Conservation (phyloP, 2,113 vertebrate genomes). For the Tragelaphus scriptus region DNA sequence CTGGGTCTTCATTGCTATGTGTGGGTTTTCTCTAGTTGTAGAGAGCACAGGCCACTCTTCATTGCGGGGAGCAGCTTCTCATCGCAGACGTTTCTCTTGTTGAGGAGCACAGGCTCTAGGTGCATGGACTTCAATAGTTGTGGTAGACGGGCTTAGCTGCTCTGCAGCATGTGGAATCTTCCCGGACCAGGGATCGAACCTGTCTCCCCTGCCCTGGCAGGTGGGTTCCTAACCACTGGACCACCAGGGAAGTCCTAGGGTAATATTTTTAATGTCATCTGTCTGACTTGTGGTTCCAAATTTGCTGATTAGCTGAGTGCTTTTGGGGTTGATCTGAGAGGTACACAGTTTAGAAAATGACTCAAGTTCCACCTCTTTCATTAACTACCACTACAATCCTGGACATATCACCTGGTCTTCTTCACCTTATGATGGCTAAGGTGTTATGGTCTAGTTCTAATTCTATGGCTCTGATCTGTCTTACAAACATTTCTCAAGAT, state of each 20-base stretch:
- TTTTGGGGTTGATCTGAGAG: neutral
- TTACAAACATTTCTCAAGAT: conserved; percentile 2
- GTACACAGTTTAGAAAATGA: neutral
- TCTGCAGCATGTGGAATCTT: neutral
- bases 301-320: neutral
- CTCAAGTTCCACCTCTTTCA: neutral
- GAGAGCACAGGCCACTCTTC: neutral
- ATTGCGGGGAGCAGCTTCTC: neutral
- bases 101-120: neutral
- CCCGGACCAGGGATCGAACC: neutral
- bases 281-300: neutral
- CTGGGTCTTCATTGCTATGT: neutral
- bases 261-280: neutral
- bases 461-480: neutral
- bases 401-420: neutral
- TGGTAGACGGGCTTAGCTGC: neutral
- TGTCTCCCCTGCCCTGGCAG: neutral
- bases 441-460: neutral
- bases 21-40: neutral
- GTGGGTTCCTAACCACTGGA: neutral
- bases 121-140: neutral
- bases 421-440: neutral
- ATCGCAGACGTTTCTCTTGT: neutral
- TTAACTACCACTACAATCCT: neutral
- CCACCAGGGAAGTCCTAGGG: neutral